Evolutionary conservation across 1,140 invertebrate species (phyloP), one percentile per base, ranked within the genome.

Genomic region (Drosophila pallidifrons): DNA sequence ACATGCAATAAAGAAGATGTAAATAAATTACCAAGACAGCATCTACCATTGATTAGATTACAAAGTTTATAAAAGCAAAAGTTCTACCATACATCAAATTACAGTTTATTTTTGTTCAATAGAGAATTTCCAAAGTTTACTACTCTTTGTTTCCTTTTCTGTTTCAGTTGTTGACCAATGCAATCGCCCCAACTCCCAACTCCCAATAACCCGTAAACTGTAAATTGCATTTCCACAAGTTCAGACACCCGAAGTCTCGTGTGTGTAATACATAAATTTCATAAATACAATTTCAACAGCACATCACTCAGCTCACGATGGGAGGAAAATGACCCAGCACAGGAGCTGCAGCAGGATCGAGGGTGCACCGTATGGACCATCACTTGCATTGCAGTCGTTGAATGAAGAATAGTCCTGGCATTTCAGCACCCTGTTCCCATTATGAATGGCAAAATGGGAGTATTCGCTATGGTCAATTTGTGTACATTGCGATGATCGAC

Each of bases 261-360:
- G 81, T 68, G 76, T 78, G 81, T 74, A 82, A 69, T 76, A 78
- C 59, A 79, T 80, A 85, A 83, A 83, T 66, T 85, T 69, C 54
- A 85, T 85, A 77, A 77, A 81, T 77, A 77, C 64, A 77, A 85
- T 77, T 83, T 85, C 67, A 81, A 58, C 77, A 83, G 77, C 59
- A 69, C 64, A 83, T 83, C 76, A 83, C 61, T 69, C 70, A 73
- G 52, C 11, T 38, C 16, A 8, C 47, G 38, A 38, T 43, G 52
- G n/a, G 28, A 15, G 47, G 20, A 58, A 51, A 45, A 47, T 51
- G 6, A 35, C 20, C 15, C 3, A 30, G 5, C 16, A n/a, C 6
- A 13, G 25, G 11, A 52, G 15, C 67, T 43, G 45, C 5, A 46
- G 28, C 11, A 11, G 25, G 15, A 60, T 15, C 7, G 11, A 16